phyloP scores from a whole-genome alignment of 2,888 invertebrate genomes.

The Mesorhabditis sp. region DNA sequence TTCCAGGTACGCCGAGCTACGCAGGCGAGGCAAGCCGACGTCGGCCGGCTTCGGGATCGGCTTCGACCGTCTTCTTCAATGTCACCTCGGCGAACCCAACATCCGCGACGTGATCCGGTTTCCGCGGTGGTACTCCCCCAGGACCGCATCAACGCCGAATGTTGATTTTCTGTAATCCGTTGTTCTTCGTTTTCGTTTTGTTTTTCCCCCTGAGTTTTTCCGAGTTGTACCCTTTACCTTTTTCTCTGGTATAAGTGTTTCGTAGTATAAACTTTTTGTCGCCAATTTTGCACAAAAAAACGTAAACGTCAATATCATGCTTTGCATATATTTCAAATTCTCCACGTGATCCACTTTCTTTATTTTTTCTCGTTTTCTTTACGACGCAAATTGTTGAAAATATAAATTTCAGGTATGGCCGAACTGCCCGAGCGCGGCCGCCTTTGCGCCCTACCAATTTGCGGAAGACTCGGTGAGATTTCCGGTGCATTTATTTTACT shows the following conservation, averaged over 20 bases:
- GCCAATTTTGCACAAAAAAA: too few relatives aligned
- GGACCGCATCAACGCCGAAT: slow-evolving; percentile 32
- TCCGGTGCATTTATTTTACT: not conserved
- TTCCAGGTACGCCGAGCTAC: slow-evolving; percentile 53
- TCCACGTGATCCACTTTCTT: too few relatives aligned
- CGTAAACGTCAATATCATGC: too few relatives aligned
- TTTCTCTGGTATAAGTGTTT: too few relatives aligned
- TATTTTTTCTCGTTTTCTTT: too few relatives aligned
- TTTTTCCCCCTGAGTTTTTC: too few relatives aligned
- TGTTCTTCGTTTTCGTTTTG: not conserved
- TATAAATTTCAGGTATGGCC: slow-evolving; percentile 2
- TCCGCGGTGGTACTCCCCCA: slow-evolving; percentile 76
- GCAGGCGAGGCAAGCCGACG: slow-evolving; percentile 81
- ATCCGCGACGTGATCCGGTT: slow-evolving; percentile 92
- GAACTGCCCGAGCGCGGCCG: not conserved
- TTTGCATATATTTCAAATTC: too few relatives aligned
- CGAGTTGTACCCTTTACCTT: not conserved
- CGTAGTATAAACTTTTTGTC: too few relatives aligned
- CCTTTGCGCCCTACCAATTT: not conserved
- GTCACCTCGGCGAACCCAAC: slow-evolving; percentile 74
- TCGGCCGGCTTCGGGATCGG: slow-evolving; percentile 95
- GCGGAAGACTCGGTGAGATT: not conserved
- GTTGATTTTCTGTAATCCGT: slow-evolving; percentile 20
- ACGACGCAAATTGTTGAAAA: too few relatives aligned
- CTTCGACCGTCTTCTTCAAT: slow-evolving; percentile 77